Evolutionary conservation across 2,113 vertebrate species (phyloP), one percentile per base, ranked within the genome.

Genomic region (Neoarius graeffei): DNA sequence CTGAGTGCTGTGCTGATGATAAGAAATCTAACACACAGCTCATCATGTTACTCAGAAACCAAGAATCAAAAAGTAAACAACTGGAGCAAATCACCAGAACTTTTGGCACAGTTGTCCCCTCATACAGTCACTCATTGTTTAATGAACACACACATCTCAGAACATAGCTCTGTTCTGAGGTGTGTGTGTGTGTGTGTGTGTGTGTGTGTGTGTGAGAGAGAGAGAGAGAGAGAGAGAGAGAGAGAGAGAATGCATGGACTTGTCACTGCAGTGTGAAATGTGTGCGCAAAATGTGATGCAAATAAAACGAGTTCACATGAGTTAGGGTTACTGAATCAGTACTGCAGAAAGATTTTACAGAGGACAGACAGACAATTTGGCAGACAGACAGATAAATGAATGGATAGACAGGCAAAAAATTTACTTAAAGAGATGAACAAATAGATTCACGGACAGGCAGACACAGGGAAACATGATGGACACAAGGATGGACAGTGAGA

Each of bases 191-290:
- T n/a, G 7, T 50, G 15, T 83, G 30, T 62, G 9, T 27, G 8
- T 50, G 17, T 67, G 35, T 48, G 10, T 25, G n/a, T n/a, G n/a
- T n/a, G n/a, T n/a, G n/a, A 60, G 54, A 9, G 57, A 67, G 30
- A n/a, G 59, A 9, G 25, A 10, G 82, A n/a, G n/a, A n/a, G n/a
- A n/a, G n/a, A n/a, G 54, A 30, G n/a, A 60, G 54, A 9, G 57
- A 67, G 30, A n/a, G 59, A 9, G 25, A 10, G 82, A 82, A 82
- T 42, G 83, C 77, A 71, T 85, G 82, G 25, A 9, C 67, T 83
- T 69, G 20, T 83, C 89, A 89, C 56, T 23, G 54, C 42, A 77
- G 88, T 89, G 88, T 87, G 60, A 87, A 90, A 90, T 89, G 25
- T 90, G 74, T 88, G 85, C 35, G 50, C 23, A 77, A 82, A 82